These are phyloP conservation scores for Myxocyprinus asiaticus DNA, from an alignment of 2,113 vertebrate species.

Conservation along the genomic window DNA sequence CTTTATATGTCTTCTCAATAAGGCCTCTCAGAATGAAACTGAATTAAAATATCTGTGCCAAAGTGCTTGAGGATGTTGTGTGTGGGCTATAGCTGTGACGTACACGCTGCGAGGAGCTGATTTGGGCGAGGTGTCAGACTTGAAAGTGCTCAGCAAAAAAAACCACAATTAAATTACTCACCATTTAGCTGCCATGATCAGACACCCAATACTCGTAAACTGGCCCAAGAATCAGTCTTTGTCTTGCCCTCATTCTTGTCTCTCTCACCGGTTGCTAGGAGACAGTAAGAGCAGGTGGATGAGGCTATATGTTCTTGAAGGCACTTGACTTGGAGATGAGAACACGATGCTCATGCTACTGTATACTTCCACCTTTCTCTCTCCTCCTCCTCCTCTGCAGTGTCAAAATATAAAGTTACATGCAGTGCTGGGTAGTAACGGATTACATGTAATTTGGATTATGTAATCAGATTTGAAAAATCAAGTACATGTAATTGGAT, in stretches of 20 bases:
- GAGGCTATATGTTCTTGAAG: background rate
- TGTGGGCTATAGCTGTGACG: background rate
- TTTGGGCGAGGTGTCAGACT: background rate
- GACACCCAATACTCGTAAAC: conserved; percentile 19
- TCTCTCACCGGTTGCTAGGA: conserved; percentile 31
- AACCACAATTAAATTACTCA: conserved; percentile 20
- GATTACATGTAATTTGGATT: no score
- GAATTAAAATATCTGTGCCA: background rate
- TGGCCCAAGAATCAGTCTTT: conserved; percentile 4
- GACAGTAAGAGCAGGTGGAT: conserved; percentile 22
- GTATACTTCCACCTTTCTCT: no score
- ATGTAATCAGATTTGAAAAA: no score
- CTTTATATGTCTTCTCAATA: background rate
- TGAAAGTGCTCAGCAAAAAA: conserved; percentile 22
- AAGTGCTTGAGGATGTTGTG: background rate
- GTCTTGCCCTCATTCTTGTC: background rate
- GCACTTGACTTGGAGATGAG: conserved; percentile 27
- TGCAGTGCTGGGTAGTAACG: no score
- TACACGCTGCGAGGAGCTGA: no score
- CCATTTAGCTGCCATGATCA: conserved; percentile 27
- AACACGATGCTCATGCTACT: background rate
- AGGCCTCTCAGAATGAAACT: background rate
- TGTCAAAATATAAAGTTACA: background rate
- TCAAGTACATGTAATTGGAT: no score
- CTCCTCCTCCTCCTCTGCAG: background rate